Percentiles rank a stretch among this genome's conserved stretches.
Conservation (phyloP, 2,888 invertebrate genomes). For the Nephrocerus scutellatus region DNA sequence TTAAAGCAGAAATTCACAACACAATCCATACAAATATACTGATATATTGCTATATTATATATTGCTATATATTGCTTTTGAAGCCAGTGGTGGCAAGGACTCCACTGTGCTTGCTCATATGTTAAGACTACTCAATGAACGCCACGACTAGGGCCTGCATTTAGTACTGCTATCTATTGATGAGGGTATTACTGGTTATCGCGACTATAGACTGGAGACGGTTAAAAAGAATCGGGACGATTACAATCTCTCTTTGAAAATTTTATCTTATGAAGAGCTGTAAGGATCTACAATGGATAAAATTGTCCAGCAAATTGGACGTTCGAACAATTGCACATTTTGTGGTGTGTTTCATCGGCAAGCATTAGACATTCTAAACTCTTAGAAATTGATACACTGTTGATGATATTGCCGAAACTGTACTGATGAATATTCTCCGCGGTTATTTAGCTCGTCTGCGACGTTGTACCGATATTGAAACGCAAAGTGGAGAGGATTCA, state of each 20-base stretch:
- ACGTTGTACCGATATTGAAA: constrained; percentile 84
- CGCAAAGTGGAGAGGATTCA: constrained; percentile 65
- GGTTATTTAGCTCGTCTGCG: constrained; percentile 92
- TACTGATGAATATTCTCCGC: constrained; percentile 93
- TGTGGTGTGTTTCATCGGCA: constrained; percentile 94
- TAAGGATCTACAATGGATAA: constrained; percentile 99
- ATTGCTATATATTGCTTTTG: constrained; percentile 87
- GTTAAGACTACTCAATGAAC: constrained; percentile 82
- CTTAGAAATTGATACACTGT: constrained; percentile 86
- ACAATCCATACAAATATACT: constrained; percentile 76
- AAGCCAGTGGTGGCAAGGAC: constrained; percentile 92
- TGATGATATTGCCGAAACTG: constrained; percentile 97
- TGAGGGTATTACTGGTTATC: constrained; percentile 93
- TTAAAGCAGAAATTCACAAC: constrained; percentile 91
- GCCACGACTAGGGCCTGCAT: constrained; percentile 83
- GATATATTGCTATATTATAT: constrained; percentile 75
- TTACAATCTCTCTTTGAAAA: constrained; percentile 88
- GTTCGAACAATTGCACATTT: constrained; percentile 95
- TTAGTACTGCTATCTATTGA: constrained; percentile 91
- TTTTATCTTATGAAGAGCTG: constrained; percentile 91
- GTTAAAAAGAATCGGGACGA: constrained; percentile 92
- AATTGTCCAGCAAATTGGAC: constrained; percentile 78
- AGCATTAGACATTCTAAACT: constrained; percentile 87
- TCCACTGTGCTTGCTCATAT: constrained; percentile 96
- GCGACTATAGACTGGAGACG: constrained; percentile 94